phyloP scores from a whole-genome alignment of 2,797 vertebrate genomes.

The Lutjanus argentimaculatus region DNA sequence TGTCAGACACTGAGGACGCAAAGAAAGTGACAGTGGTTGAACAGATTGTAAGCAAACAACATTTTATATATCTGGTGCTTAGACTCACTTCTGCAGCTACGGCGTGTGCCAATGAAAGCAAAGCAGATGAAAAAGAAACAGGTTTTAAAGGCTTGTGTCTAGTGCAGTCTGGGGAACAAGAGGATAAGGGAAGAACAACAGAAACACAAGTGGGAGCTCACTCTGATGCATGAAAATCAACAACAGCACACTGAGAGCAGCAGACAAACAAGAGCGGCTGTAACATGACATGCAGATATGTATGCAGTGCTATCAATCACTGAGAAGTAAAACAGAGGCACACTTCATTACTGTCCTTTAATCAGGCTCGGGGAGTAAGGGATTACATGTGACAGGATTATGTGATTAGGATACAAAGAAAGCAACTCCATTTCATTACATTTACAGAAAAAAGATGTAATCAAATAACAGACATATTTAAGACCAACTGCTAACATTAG shows the following conservation, averaged over 20 bases:
- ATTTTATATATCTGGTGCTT: constrained; percentile 1
- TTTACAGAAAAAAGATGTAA: too few relatives aligned
- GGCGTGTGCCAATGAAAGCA: constrained; percentile 25
- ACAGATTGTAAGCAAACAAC: background rate
- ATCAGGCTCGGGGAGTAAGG: too few relatives aligned
- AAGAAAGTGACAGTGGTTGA: background rate
- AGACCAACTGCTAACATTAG: too few relatives aligned
- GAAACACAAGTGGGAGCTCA: background rate
- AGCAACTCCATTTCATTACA: too few relatives aligned
- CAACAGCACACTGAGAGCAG: background rate
- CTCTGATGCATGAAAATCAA: constrained; percentile 32
- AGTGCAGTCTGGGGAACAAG: background rate
- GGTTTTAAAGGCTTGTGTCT: background rate
- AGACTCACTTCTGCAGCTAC: background rate
- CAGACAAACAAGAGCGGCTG: constrained; percentile 12
- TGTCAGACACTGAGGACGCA: constrained; percentile 15
- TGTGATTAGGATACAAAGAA: too few relatives aligned
- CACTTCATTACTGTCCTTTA: constrained; percentile 37
- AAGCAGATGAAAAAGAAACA: constrained; percentile 22
- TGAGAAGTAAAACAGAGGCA: constrained; percentile 6
- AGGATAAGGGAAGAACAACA: constrained; percentile 20
- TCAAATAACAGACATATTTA: too few relatives aligned
- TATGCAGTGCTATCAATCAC: constrained; percentile 27
- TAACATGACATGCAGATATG: constrained; percentile 12
- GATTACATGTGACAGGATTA: too few relatives aligned